Percentiles rank a stretch among this genome's conserved stretches.
phyloP scores from a whole-genome alignment of 1,140 invertebrate genomes.

The Stegodyphus mimosarum region DNA sequence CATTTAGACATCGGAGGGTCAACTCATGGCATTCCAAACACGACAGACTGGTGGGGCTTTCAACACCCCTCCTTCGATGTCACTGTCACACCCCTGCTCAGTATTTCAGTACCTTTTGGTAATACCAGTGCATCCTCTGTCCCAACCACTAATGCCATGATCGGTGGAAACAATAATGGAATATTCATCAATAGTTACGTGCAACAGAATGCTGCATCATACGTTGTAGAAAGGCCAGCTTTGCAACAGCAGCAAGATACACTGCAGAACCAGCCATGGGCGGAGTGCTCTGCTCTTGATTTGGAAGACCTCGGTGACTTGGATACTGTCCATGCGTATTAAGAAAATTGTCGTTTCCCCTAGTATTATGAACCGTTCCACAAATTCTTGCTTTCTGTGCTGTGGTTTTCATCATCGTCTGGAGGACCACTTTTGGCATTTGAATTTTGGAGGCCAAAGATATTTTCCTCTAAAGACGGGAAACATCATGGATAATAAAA shows the following conservation, averaged over 20 bases:
- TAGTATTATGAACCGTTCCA: conserved; percentile 60
- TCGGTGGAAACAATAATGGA: conserved; percentile 2
- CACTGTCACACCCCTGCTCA: conserved; percentile 57
- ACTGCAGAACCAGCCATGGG: conserved; percentile 60
- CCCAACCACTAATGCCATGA: background rate
- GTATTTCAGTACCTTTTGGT: conserved; percentile 56
- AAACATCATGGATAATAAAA: no score
- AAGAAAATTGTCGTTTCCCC: conserved; percentile 20
- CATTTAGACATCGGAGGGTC: conserved; percentile 1
- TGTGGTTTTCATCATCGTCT: background rate
- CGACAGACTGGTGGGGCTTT: conserved; percentile 45
- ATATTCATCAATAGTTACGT: conserved; percentile 25
- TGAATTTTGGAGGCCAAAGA: no score
- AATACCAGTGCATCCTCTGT: background rate
- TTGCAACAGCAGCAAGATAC: conserved; percentile 38
- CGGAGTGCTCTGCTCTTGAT: conserved; percentile 62
- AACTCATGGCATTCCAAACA: background rate
- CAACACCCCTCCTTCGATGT: conserved; percentile 45
- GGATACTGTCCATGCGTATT: conserved; percentile 57
- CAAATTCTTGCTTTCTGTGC: conserved; percentile 46
- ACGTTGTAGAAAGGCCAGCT: background rate
- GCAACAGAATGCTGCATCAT: conserved; percentile 16
- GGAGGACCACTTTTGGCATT: conserved; percentile 1
- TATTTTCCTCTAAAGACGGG: no score
- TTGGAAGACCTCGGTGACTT: conserved; percentile 59